Percentiles rank a stretch among this genome's conserved stretches.
These are phyloP conservation scores for Takifugu ocellatus DNA, from an alignment of 2,797 vertebrate species.

Conservation along the genomic window DNA sequence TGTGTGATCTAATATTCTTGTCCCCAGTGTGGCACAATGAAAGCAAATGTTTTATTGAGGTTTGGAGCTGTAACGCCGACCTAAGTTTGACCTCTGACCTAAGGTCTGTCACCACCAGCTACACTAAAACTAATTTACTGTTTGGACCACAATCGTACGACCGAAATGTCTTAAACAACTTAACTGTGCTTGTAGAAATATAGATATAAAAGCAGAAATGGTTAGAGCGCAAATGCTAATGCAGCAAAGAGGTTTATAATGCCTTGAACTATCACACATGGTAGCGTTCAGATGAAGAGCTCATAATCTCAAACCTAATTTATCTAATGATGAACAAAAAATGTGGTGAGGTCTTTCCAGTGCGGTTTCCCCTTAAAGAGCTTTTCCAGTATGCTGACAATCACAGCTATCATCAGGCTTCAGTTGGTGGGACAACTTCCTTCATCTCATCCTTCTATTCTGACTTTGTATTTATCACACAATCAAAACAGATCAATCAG, in stretches of 20 bases:
- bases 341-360: slow-evolving; percentile 46
- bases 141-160: neutral
- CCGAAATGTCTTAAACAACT: neutral
- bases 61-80: neutral
- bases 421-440: no score
- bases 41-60: neutral
- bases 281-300: slow-evolving; percentile 25
- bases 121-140: neutral
- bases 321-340: slow-evolving; percentile 51
- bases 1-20: neutral
- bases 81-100: neutral
- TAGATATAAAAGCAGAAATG: neutral
- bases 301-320: slow-evolving; percentile 46
- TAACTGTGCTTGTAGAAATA: neutral
- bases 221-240: slow-evolving; percentile 13
- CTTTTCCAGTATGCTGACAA: slow-evolving; percentile 29
- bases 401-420: no score
- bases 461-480: no score
- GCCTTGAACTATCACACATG: slow-evolving; percentile 14
- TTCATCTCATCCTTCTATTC: no score
- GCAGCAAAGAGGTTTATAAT: slow-evolving; percentile 4
- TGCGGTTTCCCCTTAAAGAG: slow-evolving; percentile 44
- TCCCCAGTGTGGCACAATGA: neutral
- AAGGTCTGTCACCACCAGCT: neutral
- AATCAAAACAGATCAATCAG: no score